phyloP scores from a whole-genome alignment of 2,113 vertebrate species.

The Myotis yumanensis region DNA sequence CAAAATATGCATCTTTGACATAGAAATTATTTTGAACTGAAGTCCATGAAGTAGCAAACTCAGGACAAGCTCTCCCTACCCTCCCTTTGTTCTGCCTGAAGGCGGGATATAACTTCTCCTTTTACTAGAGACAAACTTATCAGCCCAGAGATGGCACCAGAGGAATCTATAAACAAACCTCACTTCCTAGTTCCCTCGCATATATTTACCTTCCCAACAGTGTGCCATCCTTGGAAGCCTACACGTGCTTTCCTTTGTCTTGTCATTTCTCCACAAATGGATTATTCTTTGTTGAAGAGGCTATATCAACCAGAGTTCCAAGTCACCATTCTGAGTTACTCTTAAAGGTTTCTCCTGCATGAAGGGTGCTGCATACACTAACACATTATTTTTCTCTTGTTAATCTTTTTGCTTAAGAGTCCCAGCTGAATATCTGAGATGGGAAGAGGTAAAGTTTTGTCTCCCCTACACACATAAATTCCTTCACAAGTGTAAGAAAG shows the following conservation, averaged over 20 bases:
- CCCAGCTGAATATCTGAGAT: not conserved
- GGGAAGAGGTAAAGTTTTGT: not conserved
- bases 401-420: not conserved
- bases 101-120: not conserved
- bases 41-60: not conserved
- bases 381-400: not conserved
- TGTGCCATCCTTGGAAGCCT: not conserved
- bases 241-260: not conserved
- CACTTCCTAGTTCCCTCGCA: not conserved
- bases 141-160: not conserved
- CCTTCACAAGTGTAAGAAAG: not conserved
- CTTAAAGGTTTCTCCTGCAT: not conserved
- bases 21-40: conserved; percentile 4
- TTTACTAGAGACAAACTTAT: not conserved
- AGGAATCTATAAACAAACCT: not conserved
- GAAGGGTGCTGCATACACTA: not conserved
- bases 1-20: not conserved
- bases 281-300: not conserved
- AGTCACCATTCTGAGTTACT: not conserved
- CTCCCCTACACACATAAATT: not conserved
- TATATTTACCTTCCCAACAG: not conserved
- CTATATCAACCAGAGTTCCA: not conserved
- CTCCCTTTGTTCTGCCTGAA: not conserved
- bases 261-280: not conserved
- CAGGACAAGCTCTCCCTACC: not conserved